Conservation (phyloP, 2,797 vertebrate genomes). For the Apodemus agrarius region DNA sequence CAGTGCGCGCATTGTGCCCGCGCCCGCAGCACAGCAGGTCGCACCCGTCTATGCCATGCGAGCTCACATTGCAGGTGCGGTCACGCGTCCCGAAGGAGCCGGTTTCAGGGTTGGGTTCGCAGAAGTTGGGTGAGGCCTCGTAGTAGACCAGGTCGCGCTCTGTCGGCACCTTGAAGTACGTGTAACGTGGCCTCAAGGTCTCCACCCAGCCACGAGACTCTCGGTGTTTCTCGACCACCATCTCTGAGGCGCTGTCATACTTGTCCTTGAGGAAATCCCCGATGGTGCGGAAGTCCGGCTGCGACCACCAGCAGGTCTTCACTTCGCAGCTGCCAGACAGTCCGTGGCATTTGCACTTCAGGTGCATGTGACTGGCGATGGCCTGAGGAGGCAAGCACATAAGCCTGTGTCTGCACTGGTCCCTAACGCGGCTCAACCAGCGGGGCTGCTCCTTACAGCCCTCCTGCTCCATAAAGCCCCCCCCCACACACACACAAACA, state of each 20-base stretch:
- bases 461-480: not conserved
- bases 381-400: conserved; percentile 87
- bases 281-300: conserved; percentile 96
- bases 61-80: conserved; percentile 96
- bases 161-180: conserved; percentile 97
- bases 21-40: conserved; percentile 98
- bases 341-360: conserved; percentile 99
- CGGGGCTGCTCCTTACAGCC: not conserved
- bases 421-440: not conserved
- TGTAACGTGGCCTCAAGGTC: conserved; percentile 96
- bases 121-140: conserved; percentile 97
- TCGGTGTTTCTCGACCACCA: conserved; percentile 98
- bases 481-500: fast-evolving
- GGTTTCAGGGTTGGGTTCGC: conserved; percentile 96
- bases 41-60: conserved; percentile 97
- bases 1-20: conserved; percentile 97
- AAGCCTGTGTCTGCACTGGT: not conserved
- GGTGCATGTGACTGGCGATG: conserved; percentile 96
- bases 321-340: conserved; percentile 99
- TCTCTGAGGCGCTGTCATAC: conserved; percentile 98
- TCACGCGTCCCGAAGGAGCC: conserved; percentile 98
- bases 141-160: conserved; percentile 98
- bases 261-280: conserved; percentile 99
- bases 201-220: conserved; percentile 99
- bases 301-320: conserved; percentile 99